phyloP scores from a whole-genome alignment of 1,140 invertebrate species.

The Megalonaias nervosa region DNA sequence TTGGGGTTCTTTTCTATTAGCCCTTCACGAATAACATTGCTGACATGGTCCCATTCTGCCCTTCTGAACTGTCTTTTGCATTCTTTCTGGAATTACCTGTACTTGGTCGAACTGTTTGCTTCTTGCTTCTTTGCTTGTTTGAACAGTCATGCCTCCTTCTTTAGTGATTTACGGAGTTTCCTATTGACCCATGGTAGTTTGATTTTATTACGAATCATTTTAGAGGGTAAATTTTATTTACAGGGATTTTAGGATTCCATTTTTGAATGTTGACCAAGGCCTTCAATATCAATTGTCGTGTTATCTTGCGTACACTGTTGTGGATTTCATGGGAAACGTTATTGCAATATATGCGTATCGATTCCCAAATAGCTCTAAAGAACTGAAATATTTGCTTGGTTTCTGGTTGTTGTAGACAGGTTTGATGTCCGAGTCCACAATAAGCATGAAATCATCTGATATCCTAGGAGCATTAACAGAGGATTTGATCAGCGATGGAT shows the following conservation, averaged over 20 bases:
- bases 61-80: slow-evolving; percentile 20
- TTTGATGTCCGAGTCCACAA: neutral
- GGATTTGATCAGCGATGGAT: neutral
- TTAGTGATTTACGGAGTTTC: slow-evolving; percentile 16
- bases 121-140: slow-evolving; percentile 16
- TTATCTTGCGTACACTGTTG: slow-evolving; percentile 2
- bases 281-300: slow-evolving; percentile 10
- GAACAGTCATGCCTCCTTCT: slow-evolving; percentile 12
- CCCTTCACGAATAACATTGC: slow-evolving; percentile 22
- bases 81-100: slow-evolving; percentile 20
- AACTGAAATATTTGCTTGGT: slow-evolving; percentile 16
- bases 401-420: slow-evolving; percentile 3
- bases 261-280: slow-evolving; percentile 20
- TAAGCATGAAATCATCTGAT: slow-evolving; percentile 24
- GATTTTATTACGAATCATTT: slow-evolving; percentile 8
- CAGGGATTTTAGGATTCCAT: neutral
- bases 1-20: slow-evolving; percentile 35
- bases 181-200: slow-evolving; percentile 25
- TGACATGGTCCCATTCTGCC: slow-evolving; percentile 38
- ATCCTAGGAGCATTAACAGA: slow-evolving; percentile 15
- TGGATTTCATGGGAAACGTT: neutral
- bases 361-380: slow-evolving; percentile 20
- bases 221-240: slow-evolving; percentile 13
- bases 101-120: neutral
- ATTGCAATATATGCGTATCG: neutral